A percentile compares a stretch with the other conserved stretches of the same genome.
phyloP scores from a whole-genome alignment of 2,113 vertebrate species.

The Sardina pilchardus region DNA sequence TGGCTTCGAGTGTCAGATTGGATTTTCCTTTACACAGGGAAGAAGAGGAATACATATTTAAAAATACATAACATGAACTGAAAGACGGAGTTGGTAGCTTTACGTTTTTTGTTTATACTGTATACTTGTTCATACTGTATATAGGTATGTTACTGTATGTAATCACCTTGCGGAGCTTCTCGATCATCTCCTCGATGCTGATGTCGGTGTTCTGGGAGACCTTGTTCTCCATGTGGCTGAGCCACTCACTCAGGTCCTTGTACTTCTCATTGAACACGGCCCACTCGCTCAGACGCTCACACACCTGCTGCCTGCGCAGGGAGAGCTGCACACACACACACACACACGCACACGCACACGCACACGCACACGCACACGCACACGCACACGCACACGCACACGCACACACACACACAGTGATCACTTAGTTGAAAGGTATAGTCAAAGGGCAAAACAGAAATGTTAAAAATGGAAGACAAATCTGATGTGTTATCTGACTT shows the following conservation, averaged over 20 bases:
- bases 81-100: background rate
- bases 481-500: background rate
- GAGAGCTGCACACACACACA: constrained; percentile 77
- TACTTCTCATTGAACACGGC: constrained; percentile 90
- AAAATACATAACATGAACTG: background rate
- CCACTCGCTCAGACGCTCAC: constrained; percentile 91
- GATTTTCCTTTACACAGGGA: background rate
- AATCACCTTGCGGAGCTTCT: constrained; percentile 92
- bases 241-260: constrained; percentile 95
- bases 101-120: background rate
- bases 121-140: background rate
- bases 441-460: too few relatives aligned
- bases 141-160: background rate
- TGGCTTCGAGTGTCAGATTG: background rate
- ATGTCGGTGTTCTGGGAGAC: constrained; percentile 94
- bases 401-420: constrained; percentile 14
- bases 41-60: background rate
- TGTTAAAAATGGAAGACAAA: too few relatives aligned
- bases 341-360: background rate
- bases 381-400: background rate
- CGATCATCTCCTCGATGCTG: constrained; percentile 98
- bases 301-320: constrained; percentile 84
- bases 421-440: too few relatives aligned
- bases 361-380: background rate
- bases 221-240: constrained; percentile 95